Percentiles rank a stretch among this genome's conserved stretches.
Conservation (phyloP, 92 coral and sea anemone genomes). For the Virgularia gustaviana region DNA sequence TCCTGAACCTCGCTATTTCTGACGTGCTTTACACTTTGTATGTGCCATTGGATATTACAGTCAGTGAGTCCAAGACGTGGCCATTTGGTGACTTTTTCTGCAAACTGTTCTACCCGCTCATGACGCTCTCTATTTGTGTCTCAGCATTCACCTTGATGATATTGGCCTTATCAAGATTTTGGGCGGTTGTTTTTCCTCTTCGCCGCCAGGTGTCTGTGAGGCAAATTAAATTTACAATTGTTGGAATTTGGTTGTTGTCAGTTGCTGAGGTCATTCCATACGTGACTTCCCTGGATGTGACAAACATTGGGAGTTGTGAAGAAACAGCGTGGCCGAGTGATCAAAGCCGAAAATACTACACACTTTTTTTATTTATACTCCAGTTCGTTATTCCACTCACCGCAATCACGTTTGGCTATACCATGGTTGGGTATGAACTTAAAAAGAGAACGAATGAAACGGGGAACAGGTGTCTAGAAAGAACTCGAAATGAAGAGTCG, state of each 20-base stretch:
- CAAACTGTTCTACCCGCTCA: conserved; percentile 68
- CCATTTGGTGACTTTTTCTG: conserved; percentile 70
- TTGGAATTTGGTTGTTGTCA: conserved; percentile 69
- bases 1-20: conserved; percentile 66
- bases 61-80: conserved; percentile 68
- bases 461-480: conserved; percentile 62
- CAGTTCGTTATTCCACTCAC: conserved; percentile 78
- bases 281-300: conserved; percentile 51
- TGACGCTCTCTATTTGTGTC: conserved; percentile 66
- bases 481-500: conserved; percentile 75
- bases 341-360: conserved; percentile 66
- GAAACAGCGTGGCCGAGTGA: conserved; percentile 75
- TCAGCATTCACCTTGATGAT: conserved; percentile 71
- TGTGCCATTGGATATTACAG: conserved; percentile 76
- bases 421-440: conserved; percentile 70
- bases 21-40: conserved; percentile 73
- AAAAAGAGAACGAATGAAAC: conserved; percentile 33
- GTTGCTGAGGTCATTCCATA: conserved; percentile 62
- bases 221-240: conserved; percentile 56
- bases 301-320: conserved; percentile 54
- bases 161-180: conserved; percentile 77
- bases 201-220: conserved; percentile 68
- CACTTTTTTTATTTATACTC: conserved; percentile 62
- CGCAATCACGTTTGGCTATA: conserved; percentile 69
- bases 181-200: conserved; percentile 92